A percentile compares a stretch with the other conserved stretches of the same genome.
Conservation (phyloP, 2,888 invertebrate species). For the Phalera bucephala region DNA sequence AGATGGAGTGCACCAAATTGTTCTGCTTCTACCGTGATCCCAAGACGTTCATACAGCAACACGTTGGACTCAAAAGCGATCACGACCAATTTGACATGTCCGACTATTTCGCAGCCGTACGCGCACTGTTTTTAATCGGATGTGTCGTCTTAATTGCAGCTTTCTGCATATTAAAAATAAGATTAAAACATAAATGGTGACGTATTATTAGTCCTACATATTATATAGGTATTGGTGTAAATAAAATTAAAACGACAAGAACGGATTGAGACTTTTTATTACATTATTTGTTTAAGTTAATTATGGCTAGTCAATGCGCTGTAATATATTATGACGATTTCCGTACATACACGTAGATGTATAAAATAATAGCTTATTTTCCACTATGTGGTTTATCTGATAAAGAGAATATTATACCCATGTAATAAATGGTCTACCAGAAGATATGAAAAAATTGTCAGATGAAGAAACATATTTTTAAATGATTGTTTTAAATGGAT, state of each 20-base stretch:
- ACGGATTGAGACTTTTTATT: no score
- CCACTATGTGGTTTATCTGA: background rate
- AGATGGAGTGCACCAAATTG: slow-evolving; percentile 87
- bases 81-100: no score
- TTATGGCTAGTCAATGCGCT: background rate
- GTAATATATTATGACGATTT: background rate
- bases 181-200: slow-evolving; percentile 82
- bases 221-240: no score
- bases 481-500: no score
- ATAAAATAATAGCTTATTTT: background rate
- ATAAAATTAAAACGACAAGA: no score
- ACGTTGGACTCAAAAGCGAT: slow-evolving; percentile 87
- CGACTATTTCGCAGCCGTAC: slow-evolving; percentile 71
- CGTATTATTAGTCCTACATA: no score
- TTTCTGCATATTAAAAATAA: slow-evolving; percentile 86
- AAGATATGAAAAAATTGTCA: no score
- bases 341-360: background rate
- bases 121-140: background rate
- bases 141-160: slow-evolving; percentile 53
- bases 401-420: no score
- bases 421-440: no score
- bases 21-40: slow-evolving; percentile 91
- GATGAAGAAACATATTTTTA: no score
- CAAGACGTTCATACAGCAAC: slow-evolving; percentile 87
- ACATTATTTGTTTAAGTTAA: background rate